phyloP scores from a whole-genome alignment of 1,140 invertebrate species.

The Drosophila nigrodunni region DNA sequence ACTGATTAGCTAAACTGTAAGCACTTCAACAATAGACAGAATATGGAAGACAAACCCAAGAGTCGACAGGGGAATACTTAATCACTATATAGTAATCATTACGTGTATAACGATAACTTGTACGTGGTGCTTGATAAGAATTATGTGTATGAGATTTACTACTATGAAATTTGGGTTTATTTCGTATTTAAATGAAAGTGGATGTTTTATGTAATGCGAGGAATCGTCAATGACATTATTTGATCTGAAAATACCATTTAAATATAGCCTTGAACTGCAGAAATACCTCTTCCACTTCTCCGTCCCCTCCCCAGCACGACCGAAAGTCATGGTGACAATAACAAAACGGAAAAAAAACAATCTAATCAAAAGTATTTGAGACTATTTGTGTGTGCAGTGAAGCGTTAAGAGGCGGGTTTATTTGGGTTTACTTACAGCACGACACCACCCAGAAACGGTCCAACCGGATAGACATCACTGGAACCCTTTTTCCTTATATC shows the following conservation, averaged over 20 bases:
- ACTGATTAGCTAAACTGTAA: slow-evolving; percentile 28
- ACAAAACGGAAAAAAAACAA: slow-evolving; percentile 52
- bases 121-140: slow-evolving; percentile 29
- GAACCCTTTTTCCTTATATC: slow-evolving; percentile 89
- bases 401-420: slow-evolving; percentile 30
- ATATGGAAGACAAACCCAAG: slow-evolving; percentile 27
- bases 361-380: slow-evolving; percentile 68
- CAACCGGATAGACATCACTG: slow-evolving; percentile 87
- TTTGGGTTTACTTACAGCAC: slow-evolving; percentile 86
- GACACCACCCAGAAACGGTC: slow-evolving; percentile 90
- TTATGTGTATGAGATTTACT: not conserved
- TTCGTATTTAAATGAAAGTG: not conserved
- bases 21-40: slow-evolving; percentile 1
- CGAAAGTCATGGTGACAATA: slow-evolving; percentile 67
- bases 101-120: slow-evolving; percentile 29
- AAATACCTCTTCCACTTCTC: not conserved
- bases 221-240: slow-evolving; percentile 41
- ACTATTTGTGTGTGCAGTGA: slow-evolving; percentile 28
- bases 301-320: not conserved
- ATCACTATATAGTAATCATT: slow-evolving; percentile 11
- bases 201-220: slow-evolving; percentile 39
- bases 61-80: slow-evolving; percentile 27
- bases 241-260: slow-evolving; percentile 7
- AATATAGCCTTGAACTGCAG: slow-evolving; percentile 42
- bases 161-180: not conserved